A percentile compares a stretch with the other conserved stretches of the same genome.
Evolutionary conservation across 1,140 invertebrate genomes (phyloP).

Genomic region (Musca vetustissima): DNA sequence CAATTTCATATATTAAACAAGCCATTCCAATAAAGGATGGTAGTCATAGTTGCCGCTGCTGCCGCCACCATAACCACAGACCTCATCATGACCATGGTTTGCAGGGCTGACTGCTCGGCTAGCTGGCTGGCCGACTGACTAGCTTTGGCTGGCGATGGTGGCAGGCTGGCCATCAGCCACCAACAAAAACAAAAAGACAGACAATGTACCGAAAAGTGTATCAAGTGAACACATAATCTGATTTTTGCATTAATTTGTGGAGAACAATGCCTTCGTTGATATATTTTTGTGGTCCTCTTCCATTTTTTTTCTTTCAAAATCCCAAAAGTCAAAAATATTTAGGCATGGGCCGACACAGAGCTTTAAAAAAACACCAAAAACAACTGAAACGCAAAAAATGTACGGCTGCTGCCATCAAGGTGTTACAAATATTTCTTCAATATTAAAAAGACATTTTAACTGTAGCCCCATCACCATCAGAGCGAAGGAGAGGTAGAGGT

Average conservation of each 20-base stretch:
- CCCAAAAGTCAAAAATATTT: slow-evolving; percentile 24
- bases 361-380: too few species aligned
- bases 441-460: slow-evolving; percentile 24
- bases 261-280: slow-evolving; percentile 16
- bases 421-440: slow-evolving; percentile 13
- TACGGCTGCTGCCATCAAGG: slow-evolving; percentile 16
- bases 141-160: too few species aligned
- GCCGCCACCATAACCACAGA: neutral
- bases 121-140: too few species aligned
- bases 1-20: neutral
- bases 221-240: slow-evolving; percentile 23
- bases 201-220: slow-evolving; percentile 22
- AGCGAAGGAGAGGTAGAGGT: neutral
- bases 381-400: neutral
- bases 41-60: neutral
- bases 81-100: neutral
- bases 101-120: too few species aligned
- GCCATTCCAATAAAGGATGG: slow-evolving; percentile 19
- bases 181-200: neutral
- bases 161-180: too few species aligned
- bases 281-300: too few species aligned
- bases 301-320: neutral
- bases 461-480: slow-evolving; percentile 7
- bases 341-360: too few species aligned
- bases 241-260: slow-evolving; percentile 24